Evolutionary conservation across 2,113 vertebrate species (phyloP).

Genomic region (Peromyscus californicus): DNA sequence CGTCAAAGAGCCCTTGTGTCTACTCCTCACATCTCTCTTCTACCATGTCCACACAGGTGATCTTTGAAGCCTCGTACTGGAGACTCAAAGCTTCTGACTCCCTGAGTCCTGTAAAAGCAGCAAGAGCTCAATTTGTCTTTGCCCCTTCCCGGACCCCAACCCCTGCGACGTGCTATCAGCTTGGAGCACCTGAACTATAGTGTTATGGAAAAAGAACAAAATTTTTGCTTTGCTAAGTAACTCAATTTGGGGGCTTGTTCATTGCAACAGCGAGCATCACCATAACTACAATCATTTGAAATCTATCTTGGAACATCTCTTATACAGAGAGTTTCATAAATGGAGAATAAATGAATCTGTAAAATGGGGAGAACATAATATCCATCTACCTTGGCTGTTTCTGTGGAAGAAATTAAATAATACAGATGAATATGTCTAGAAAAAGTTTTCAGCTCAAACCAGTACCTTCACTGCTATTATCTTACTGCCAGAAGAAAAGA

Average conservation of each 20-base stretch:
- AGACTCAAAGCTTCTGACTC: not conserved
- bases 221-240: not conserved
- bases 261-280: not conserved
- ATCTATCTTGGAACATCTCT: not conserved
- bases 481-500: not conserved
- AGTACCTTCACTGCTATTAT: not conserved
- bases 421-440: not conserved
- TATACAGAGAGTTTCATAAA: not conserved
- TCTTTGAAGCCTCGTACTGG: not conserved
- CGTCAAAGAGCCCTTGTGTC: not conserved
- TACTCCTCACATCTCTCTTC: not conserved
- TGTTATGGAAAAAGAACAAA: not conserved
- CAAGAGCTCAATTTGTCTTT: not conserved
- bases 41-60: not conserved
- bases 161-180: fast-evolving
- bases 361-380: not conserved
- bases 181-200: not conserved
- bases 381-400: not conserved
- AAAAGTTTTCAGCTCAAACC: not conserved
- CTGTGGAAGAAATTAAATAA: not conserved
- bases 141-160: not conserved
- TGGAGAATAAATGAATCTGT: not conserved
- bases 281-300: not conserved
- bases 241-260: not conserved
- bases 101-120: not conserved